These are phyloP conservation scores for Mirounga angustirostris DNA, from an alignment of 2,113 vertebrate genomes.

Conservation along the genomic window DNA sequence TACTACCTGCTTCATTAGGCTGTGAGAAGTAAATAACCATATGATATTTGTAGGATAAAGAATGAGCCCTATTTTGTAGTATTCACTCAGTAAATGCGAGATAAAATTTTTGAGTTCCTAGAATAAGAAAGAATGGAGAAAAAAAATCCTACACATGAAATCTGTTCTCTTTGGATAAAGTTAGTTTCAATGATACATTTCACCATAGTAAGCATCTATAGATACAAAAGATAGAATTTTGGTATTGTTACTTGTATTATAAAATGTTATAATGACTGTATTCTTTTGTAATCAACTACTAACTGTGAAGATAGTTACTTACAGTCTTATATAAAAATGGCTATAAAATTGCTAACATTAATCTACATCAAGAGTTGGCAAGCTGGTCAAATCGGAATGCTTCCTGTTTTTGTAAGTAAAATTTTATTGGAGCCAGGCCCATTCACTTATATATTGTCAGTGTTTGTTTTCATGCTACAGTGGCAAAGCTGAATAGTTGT, in stretches of 20 bases:
- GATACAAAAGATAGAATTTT: background rate
- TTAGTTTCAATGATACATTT: conserved; percentile 27
- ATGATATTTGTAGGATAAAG: background rate
- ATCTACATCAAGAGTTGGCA: background rate
- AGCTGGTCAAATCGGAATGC: background rate
- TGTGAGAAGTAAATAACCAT: background rate
- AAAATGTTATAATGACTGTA: background rate
- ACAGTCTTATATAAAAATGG: conserved; percentile 18
- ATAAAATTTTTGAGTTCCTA: background rate
- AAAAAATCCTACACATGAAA: background rate
- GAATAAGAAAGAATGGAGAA: background rate
- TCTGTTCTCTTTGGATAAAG: background rate
- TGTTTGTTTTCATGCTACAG: background rate
- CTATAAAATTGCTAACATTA: background rate
- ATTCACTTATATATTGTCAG: background rate
- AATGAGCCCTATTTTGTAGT: background rate
- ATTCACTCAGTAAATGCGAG: background rate
- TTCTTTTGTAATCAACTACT: background rate
- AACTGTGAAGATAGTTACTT: conserved; percentile 4
- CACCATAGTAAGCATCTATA: background rate
- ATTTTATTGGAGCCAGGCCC: background rate
- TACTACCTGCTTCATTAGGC: background rate
- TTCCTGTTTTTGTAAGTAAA: background rate
- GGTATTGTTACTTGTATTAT: background rate
- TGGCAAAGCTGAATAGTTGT: background rate